A percentile compares a stretch with the other conserved stretches of the same genome.
phyloP scores from a whole-genome alignment of 1,140 invertebrate species.

The Spodoptera litura region DNA sequence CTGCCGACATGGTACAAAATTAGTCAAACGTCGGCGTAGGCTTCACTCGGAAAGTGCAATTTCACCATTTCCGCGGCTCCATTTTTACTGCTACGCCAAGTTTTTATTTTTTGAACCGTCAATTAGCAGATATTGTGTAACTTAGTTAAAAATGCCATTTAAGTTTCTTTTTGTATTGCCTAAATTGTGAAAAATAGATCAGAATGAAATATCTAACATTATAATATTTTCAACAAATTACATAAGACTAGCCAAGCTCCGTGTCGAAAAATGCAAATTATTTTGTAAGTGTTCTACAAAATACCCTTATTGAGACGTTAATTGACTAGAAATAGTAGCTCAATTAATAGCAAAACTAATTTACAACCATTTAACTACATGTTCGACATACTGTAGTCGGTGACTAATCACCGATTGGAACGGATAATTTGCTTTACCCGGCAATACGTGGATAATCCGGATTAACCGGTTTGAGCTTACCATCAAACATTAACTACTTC shows the following conservation, averaged over 20 bases:
- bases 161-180: no score
- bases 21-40: background rate
- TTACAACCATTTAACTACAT: background rate
- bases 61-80: background rate
- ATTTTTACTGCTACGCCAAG: background rate
- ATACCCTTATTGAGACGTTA: no score
- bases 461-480: slow-evolving; percentile 35
- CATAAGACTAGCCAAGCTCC: no score
- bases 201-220: no score
- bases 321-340: background rate
- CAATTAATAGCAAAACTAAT: background rate
- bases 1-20: background rate
- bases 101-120: background rate
- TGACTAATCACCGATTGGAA: slow-evolving; percentile 34
- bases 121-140: background rate
- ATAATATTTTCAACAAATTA: no score
- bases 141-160: no score
- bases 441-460: slow-evolving; percentile 23
- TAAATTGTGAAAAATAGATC: no score
- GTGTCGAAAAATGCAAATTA: no score
- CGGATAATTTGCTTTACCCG: slow-evolving; percentile 29
- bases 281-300: background rate
- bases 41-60: slow-evolving; percentile 20
- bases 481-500: slow-evolving; percentile 41
- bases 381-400: background rate